Conservation (phyloP, 2,113 vertebrate genomes). For the Pheucticus melanocephalus region DNA sequence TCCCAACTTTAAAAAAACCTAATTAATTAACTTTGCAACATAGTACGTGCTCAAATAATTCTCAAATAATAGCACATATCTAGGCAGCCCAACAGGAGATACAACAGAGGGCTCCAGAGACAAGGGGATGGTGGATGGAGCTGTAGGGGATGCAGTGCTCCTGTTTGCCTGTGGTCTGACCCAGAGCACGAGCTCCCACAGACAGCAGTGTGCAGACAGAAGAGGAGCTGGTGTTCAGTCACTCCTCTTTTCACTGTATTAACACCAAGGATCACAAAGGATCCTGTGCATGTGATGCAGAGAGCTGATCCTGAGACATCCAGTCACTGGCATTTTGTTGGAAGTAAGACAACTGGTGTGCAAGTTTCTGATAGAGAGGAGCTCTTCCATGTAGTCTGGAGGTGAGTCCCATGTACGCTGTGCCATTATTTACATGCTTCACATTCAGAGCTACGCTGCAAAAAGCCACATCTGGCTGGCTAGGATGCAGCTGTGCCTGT, state of each 20-base stretch:
- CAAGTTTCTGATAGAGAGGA: not conserved
- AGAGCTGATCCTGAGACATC: not conserved
- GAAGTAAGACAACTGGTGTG: not conserved
- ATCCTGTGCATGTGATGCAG: not conserved
- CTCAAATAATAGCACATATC: not conserved
- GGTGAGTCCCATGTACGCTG: not conserved
- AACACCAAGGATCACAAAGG: not conserved
- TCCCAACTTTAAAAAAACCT: not conserved
- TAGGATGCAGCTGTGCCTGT: not conserved
- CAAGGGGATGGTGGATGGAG: not conserved
- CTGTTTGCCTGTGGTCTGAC: not conserved
- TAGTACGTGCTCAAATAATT: not conserved
- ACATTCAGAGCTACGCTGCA: not conserved
- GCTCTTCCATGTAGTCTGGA: not conserved
- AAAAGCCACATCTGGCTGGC: not conserved
- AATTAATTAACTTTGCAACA: not conserved
- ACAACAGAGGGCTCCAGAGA: not conserved
- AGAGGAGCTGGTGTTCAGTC: not conserved
- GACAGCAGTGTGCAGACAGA: not conserved
- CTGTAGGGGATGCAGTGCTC: not conserved
- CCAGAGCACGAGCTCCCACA: not conserved
- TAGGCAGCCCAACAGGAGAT: not conserved
- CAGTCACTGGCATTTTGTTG: not conserved
- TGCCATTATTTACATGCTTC: not conserved
- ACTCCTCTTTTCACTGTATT: not conserved